phyloP scores from a whole-genome alignment of 2,888 invertebrate genomes.

The Scaptomyza polygonia region DNA sequence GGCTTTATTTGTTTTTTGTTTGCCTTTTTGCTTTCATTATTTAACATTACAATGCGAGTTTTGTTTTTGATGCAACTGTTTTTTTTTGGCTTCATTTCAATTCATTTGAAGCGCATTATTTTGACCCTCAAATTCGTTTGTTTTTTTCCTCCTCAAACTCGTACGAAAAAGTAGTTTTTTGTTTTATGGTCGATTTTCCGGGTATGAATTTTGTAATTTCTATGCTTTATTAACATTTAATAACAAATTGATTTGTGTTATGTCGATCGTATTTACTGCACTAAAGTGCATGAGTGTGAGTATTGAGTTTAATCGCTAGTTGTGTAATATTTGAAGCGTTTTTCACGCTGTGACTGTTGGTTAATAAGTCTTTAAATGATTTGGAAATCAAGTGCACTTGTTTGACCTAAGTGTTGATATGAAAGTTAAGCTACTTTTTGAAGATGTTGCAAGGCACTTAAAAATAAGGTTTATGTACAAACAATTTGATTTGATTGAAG shows the following conservation, averaged over 20 bases:
- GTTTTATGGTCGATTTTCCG: constrained; percentile 40
- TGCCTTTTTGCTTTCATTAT: constrained; percentile 13
- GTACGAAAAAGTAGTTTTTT: constrained; percentile 10
- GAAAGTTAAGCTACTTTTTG: background rate
- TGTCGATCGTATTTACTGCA: constrained; percentile 27
- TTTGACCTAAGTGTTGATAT: background rate
- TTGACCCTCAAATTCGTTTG: constrained; percentile 60
- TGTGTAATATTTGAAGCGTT: constrained; percentile 31
- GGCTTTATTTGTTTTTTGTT: constrained; percentile 19
- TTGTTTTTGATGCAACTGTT: constrained; percentile 4
- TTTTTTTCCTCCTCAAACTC: constrained; percentile 35
- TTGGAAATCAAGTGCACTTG: constrained; percentile 4
- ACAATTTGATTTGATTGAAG: background rate
- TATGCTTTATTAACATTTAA: constrained; percentile 19
- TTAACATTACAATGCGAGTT: constrained; percentile 16
- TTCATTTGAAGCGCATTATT: constrained; percentile 47
- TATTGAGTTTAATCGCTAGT: constrained; percentile 35
- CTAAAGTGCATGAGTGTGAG: constrained; percentile 1
- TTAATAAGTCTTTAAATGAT: constrained; percentile 13
- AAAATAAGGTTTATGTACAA: background rate
- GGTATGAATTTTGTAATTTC: constrained; percentile 39
- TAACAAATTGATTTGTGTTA: constrained; percentile 56
- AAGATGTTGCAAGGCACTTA: background rate
- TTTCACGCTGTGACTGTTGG: constrained; percentile 4
- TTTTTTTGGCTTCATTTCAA: constrained; percentile 31